These are phyloP conservation scores for Echiichthys vipera DNA, from an alignment of 2,797 vertebrate species.

Conservation along the genomic window DNA sequence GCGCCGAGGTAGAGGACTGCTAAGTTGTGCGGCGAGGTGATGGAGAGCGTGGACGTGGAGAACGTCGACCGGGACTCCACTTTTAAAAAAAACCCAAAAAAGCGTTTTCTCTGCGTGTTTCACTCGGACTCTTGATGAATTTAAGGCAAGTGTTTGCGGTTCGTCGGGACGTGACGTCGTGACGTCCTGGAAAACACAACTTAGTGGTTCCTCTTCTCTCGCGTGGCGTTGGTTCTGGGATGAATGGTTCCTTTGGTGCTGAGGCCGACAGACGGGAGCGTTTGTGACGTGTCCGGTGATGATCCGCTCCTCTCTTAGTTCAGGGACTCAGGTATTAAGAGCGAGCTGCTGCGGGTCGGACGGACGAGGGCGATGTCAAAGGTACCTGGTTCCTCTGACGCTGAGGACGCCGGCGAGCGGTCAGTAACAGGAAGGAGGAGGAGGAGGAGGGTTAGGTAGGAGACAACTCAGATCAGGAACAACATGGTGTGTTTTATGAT, in stretches of 20 bases:
- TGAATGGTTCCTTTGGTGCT: conserved; percentile 49
- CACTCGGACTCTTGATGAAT: conserved; percentile 59
- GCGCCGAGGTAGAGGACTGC: conserved; percentile 40
- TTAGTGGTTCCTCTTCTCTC: conserved; percentile 38
- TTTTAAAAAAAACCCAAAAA: no score
- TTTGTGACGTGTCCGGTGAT: conserved; percentile 47
- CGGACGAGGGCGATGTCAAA: conserved; percentile 55
- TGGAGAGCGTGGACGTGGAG: conserved; percentile 42
- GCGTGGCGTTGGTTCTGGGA: conserved; percentile 27
- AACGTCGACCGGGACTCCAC: conserved; percentile 13
- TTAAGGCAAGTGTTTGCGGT: conserved; percentile 54
- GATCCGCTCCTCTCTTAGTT: conserved; percentile 38
- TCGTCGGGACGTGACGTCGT: not conserved
- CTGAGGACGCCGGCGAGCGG: conserved; percentile 35
- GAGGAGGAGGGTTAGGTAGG: not conserved
- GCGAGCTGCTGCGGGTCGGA: conserved; percentile 32
- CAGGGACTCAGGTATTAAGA: conserved; percentile 36
- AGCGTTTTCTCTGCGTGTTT: conserved; percentile 20
- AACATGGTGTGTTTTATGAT: not conserved
- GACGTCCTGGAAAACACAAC: conserved; percentile 29
- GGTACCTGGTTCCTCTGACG: conserved; percentile 48
- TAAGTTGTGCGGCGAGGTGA: conserved; percentile 47
- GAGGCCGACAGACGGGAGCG: conserved; percentile 18
- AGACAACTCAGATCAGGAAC: not conserved
- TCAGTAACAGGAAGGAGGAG: conserved; percentile 46